phyloP scores from a whole-genome alignment of 2,797 vertebrate genomes.

The Gallinago nigripennis region DNA sequence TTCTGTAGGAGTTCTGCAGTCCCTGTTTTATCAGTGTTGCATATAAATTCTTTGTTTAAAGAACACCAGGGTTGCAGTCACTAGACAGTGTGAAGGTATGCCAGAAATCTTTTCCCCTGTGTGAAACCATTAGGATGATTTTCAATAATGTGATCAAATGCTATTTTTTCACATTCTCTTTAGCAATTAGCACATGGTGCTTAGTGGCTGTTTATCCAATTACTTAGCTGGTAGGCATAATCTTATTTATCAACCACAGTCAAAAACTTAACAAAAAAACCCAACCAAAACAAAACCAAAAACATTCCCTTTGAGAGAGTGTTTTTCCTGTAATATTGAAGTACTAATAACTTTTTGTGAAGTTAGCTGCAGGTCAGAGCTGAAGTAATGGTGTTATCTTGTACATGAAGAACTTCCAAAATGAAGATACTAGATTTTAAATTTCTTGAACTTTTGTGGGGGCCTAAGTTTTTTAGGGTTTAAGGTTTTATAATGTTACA shows the following conservation, averaged over 20 bases:
- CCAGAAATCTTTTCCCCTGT: background rate
- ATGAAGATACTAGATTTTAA: background rate
- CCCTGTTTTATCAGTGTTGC: background rate
- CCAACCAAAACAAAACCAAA: background rate
- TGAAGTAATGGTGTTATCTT: background rate
- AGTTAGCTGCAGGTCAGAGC: background rate
- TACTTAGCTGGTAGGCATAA: background rate
- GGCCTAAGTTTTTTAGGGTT: background rate
- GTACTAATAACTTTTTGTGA: background rate
- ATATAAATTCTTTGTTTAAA: background rate
- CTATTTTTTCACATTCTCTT: background rate
- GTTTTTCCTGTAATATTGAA: background rate
- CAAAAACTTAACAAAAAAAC: background rate
- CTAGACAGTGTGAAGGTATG: background rate
- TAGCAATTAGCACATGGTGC: background rate
- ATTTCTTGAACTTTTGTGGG: background rate
- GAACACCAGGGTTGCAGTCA: background rate
- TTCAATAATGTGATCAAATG: background rate
- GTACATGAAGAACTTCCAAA: background rate
- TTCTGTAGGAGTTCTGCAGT: background rate
- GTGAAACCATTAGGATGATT: background rate
- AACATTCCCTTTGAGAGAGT: background rate
- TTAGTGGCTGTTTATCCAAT: background rate
- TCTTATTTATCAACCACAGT: background rate
- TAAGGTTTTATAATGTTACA: background rate